These are phyloP conservation scores for Sebastes variabilis DNA, from an alignment of 2,797 vertebrate genomes.

Conservation along the genomic window DNA sequence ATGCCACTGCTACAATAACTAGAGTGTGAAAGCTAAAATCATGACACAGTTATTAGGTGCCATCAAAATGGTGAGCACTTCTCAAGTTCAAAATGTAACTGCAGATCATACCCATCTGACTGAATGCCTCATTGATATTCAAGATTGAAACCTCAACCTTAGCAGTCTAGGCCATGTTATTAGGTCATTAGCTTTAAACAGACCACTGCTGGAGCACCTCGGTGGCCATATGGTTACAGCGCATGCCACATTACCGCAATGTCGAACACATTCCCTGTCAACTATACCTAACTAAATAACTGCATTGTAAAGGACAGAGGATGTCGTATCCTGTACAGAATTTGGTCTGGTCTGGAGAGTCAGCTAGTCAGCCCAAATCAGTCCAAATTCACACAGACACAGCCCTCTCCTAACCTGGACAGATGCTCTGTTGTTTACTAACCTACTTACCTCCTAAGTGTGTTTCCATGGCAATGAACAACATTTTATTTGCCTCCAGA, in stretches of 20 bases:
- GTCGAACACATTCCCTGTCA: not conserved
- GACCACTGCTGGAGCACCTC: not conserved
- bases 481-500: slow-evolving; percentile 34
- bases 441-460: slow-evolving; percentile 34
- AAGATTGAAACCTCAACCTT: not conserved
- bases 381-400: slow-evolving; percentile 8
- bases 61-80: not conserved
- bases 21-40: not conserved
- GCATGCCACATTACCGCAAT: not conserved
- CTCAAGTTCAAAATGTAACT: not conserved
- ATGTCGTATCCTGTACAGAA: too few species aligned
- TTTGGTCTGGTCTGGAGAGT: not conserved
- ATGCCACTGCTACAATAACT: not conserved
- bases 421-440: slow-evolving; percentile 39
- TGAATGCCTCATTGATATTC: not conserved
- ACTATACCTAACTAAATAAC: not conserved
- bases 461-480: slow-evolving; percentile 45
- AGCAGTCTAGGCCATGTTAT: not conserved
- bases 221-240: too few species aligned
- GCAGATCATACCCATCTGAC: not conserved
- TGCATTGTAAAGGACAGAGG: too few species aligned
- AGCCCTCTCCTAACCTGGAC: slow-evolving; percentile 18
- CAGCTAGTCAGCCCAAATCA: not conserved
- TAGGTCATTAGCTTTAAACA: not conserved
- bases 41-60: not conserved